phyloP scores from a whole-genome alignment of 2,113 vertebrate genomes.

The Scartelaos histophorus region DNA sequence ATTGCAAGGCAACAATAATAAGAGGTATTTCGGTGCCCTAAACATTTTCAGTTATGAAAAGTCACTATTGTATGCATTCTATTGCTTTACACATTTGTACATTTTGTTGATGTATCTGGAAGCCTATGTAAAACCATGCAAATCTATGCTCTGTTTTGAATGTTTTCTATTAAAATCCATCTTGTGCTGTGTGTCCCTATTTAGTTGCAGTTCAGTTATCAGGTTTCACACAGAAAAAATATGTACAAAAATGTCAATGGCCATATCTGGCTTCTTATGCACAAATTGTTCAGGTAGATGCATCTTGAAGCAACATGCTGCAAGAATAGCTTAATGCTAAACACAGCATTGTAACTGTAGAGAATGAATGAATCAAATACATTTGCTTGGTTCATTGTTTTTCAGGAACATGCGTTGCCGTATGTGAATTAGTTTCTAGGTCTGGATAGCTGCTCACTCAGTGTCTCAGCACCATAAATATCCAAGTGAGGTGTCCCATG shows the following conservation, averaged over 20 bases:
- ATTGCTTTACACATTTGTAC: conserved; percentile 31
- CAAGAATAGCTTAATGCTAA: conserved; percentile 59
- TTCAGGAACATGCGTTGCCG: conserved; percentile 13
- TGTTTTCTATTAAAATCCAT: conserved; percentile 38
- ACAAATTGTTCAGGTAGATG: conserved; percentile 76
- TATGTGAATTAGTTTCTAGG: conserved; percentile 28
- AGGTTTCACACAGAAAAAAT: conserved; percentile 75
- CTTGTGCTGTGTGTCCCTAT: conserved; percentile 53
- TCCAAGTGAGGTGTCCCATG: conserved; percentile 40
- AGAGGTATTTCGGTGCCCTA: conserved; percentile 55
- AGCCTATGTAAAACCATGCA: conserved; percentile 49
- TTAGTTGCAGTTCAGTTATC: conserved; percentile 68
- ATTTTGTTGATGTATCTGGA: conserved; percentile 29
- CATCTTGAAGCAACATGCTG: conserved; percentile 64
- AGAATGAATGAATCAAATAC: conserved; percentile 10
- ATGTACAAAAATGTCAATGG: conserved; percentile 73
- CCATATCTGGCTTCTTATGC: conserved; percentile 64
- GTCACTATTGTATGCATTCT: conserved; percentile 32
- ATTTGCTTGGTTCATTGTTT: conserved; percentile 39
- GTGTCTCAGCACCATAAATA: conserved; percentile 68
- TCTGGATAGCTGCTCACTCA: conserved; percentile 63
- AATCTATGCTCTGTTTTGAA: conserved; percentile 31
- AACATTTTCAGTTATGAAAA: conserved; percentile 48
- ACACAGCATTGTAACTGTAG: conserved; percentile 23
- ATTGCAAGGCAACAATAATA: conserved; percentile 61